These are phyloP conservation scores for Notechis scutatus DNA, from an alignment of 2,113 vertebrate species.

Conservation along the genomic window DNA sequence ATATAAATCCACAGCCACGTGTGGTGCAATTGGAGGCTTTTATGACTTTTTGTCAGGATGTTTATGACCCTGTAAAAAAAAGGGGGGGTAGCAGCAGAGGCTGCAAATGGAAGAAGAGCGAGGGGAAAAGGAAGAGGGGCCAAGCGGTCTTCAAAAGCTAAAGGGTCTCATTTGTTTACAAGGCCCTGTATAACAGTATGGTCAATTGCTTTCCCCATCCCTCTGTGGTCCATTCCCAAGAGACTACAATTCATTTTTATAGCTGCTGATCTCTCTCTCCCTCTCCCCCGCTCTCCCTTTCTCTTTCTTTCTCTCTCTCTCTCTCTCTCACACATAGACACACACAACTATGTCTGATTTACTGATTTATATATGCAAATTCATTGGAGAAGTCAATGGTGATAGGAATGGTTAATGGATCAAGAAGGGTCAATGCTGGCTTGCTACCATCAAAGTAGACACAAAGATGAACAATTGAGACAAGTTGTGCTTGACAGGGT, in stretches of 20 bases:
- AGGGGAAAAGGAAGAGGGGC: constrained; percentile 46
- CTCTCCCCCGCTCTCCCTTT: background rate
- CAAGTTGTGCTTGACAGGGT: too few relatives aligned
- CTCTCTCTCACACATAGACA: background rate
- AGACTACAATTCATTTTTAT: constrained; percentile 3
- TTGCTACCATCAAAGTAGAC: too few relatives aligned
- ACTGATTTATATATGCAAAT: too few relatives aligned
- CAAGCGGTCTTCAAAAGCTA: constrained; percentile 74
- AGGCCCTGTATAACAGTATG: constrained; percentile 51
- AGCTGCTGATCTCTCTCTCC: background rate
- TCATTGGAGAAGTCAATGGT: too few relatives aligned
- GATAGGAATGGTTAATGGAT: too few relatives aligned
- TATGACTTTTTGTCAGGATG: constrained; percentile 80
- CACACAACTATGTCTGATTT: background rate
- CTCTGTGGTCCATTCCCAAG: background rate
- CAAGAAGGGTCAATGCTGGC: too few relatives aligned
- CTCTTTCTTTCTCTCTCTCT: background rate
- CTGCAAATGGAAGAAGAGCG: constrained; percentile 61
- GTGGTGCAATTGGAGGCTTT: constrained; percentile 80
- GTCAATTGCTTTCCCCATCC: constrained; percentile 22
- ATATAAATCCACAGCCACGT: constrained; percentile 80
- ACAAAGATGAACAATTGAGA: too few relatives aligned
- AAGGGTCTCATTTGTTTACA: constrained; percentile 72
- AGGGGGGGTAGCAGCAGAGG: constrained; percentile 72
- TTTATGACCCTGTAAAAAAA: constrained; percentile 83